A percentile compares a stretch with the other conserved stretches of the same genome.
Evolutionary conservation across 2,888 invertebrate genomes (phyloP).

Genomic region (Sylvicola fuscatus): DNA sequence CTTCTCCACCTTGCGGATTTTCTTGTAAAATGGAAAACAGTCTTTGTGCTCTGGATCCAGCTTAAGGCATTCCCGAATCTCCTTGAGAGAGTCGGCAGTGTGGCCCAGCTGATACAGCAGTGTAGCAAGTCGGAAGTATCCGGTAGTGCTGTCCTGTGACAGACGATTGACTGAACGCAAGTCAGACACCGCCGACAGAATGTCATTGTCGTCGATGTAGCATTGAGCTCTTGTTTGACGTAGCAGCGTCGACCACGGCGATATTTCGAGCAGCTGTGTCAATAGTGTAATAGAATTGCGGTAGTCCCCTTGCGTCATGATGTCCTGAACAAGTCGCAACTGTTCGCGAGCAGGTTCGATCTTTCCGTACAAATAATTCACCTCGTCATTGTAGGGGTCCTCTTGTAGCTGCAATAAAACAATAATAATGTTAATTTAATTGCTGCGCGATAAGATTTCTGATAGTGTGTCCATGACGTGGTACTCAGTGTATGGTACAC

Average conservation of each 20-base stretch:
- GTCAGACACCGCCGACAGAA: constrained; percentile 75
- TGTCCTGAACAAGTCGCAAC: constrained; percentile 41
- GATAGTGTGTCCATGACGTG: too few species aligned
- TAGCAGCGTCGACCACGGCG: constrained; percentile 75
- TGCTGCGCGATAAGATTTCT: too few species aligned
- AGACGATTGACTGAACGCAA: constrained; percentile 77
- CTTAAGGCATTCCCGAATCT: constrained; percentile 91
- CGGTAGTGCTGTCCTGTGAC: constrained; percentile 77
- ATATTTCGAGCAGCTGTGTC: constrained; percentile 49
- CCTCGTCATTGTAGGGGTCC: constrained; percentile 63
- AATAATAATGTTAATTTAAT: too few species aligned
- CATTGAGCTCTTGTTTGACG: constrained; percentile 74
- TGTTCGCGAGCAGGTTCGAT: constrained; percentile 41
- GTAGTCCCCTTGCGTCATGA: constrained; percentile 33
- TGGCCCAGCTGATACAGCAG: constrained; percentile 83
- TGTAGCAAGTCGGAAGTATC: constrained; percentile 41
- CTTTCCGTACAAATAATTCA: constrained; percentile 41
- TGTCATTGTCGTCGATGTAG: constrained; percentile 56
- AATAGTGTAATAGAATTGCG: constrained; percentile 39
- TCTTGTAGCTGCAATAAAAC: constrained; percentile 35
- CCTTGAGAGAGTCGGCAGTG: constrained; percentile 73
- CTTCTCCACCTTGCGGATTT: constrained; percentile 82
- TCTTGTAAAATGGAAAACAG: constrained; percentile 92
- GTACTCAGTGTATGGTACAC: constrained; percentile 1
- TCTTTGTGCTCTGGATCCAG: constrained; percentile 94